Conservation (phyloP, 2,797 vertebrate genomes). For the Apodemus agrarius region DNA sequence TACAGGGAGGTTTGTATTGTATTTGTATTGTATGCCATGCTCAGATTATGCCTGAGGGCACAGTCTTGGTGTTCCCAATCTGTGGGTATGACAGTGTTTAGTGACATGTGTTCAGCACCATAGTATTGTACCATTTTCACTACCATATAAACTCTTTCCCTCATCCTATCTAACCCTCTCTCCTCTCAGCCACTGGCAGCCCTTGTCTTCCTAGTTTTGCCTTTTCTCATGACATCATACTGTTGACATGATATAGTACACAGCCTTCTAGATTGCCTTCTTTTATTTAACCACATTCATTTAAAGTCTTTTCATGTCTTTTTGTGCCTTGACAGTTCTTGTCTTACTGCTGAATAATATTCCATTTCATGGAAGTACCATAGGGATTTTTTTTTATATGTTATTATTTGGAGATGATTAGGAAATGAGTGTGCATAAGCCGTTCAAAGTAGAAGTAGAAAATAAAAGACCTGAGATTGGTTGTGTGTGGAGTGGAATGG, state of each 20-base stretch:
- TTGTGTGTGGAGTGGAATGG: not conserved
- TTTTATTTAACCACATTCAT: not conserved
- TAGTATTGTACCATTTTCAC: not conserved
- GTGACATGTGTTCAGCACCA: not conserved
- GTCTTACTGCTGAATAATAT: conserved; percentile 26
- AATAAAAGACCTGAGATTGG: not conserved
- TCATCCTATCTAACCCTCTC: not conserved
- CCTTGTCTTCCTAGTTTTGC: not conserved
- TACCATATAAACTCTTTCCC: not conserved
- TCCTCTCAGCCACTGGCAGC: not conserved
- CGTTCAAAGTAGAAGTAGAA: conserved; percentile 26
- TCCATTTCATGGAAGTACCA: not conserved
- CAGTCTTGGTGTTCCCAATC: not conserved
- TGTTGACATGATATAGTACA: not conserved
- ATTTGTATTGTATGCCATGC: not conserved
- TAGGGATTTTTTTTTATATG: not conserved
- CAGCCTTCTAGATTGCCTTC: not conserved
- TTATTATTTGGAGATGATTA: not conserved
- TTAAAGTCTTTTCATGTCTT: not conserved
- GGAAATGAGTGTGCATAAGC: not conserved
- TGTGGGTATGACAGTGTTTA: not conserved
- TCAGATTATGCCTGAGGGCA: not conserved
- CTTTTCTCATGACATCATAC: not conserved
- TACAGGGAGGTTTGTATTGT: accelerated
- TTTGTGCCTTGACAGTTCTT: not conserved